phyloP scores from a whole-genome alignment of 2,113 vertebrate species.

The Tor tambroides region DNA sequence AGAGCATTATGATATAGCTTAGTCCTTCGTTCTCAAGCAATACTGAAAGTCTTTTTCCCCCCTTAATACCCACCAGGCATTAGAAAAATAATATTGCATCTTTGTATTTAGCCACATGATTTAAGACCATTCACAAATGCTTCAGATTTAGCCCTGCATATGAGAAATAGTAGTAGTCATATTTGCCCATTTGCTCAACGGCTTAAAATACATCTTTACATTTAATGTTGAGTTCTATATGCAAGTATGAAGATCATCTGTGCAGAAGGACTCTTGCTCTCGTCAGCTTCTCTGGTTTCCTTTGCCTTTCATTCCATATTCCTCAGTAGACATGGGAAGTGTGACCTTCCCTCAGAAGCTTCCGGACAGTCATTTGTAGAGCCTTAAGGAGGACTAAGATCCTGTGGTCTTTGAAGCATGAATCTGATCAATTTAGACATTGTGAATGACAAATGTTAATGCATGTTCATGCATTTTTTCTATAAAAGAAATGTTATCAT shows the following conservation, averaged over 20 bases:
- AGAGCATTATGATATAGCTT: too few species aligned
- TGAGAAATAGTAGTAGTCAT: background rate
- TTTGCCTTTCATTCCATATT: constrained; percentile 26
- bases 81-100: background rate
- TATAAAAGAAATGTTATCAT: too few species aligned
- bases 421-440: background rate
- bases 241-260: too few species aligned
- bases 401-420: background rate
- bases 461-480: too few species aligned
- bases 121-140: too few species aligned
- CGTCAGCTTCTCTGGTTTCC: constrained; percentile 33
- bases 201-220: background rate
- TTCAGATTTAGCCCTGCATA: background rate
- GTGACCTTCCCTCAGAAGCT: background rate
- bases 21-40: too few species aligned
- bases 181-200: background rate
- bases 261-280: constrained; percentile 12
- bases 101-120: background rate
- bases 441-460: background rate
- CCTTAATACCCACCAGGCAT: background rate
- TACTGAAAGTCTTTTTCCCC: too few species aligned
- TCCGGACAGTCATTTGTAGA: constrained; percentile 8
- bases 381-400: background rate
- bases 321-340: constrained; percentile 20
- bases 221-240: background rate